A percentile compares a stretch with the other conserved stretches of the same genome.
phyloP scores from a whole-genome alignment of 1,140 invertebrate genomes.

The Apis cerana region DNA sequence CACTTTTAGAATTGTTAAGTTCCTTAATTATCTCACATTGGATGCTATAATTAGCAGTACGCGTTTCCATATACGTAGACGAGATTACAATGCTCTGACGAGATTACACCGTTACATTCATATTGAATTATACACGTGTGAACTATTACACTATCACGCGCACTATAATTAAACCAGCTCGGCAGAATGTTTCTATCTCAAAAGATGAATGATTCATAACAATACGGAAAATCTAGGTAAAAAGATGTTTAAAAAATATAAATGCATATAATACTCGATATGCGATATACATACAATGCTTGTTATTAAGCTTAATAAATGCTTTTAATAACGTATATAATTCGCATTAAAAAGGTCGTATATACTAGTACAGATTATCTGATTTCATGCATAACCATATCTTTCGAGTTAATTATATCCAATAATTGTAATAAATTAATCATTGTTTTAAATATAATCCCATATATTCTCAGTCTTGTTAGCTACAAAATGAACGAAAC shows the following conservation, averaged over 20 bases:
- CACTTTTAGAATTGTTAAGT: background rate
- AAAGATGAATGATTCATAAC: no score
- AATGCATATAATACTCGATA: background rate
- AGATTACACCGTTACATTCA: constrained; percentile 4
- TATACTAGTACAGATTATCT: background rate
- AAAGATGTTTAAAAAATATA: background rate
- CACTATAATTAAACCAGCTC: background rate
- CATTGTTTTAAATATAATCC: background rate
- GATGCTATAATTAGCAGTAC: background rate
- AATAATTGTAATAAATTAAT: background rate
- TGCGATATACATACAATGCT: background rate
- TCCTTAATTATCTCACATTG: background rate
- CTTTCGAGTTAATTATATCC: background rate
- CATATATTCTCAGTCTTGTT: background rate
- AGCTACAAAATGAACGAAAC: no score
- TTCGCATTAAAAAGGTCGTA: background rate
- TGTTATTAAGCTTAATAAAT: no score
- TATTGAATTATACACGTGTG: background rate
- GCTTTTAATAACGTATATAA: background rate
- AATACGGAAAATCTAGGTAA: background rate
- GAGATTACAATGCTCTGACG: constrained; percentile 6
- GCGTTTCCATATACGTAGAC: background rate
- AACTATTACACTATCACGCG: background rate
- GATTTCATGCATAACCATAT: background rate
- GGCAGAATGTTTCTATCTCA: background rate